Evolutionary conservation across 2,797 vertebrate genomes (phyloP).

Genomic region (Mormyrops boulengeri): DNA sequence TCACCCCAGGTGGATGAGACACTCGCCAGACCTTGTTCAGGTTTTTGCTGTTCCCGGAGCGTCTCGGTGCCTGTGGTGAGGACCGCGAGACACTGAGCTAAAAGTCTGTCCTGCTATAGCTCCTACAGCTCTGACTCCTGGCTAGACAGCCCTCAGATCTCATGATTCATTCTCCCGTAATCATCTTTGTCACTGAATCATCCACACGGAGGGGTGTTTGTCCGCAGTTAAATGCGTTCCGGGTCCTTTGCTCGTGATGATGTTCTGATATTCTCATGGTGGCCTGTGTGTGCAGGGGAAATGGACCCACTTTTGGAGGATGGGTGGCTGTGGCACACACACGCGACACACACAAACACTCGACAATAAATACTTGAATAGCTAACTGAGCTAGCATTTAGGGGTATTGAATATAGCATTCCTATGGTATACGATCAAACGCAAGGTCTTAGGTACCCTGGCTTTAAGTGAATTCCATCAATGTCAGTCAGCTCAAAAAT

Average conservation of each 20-base stretch:
- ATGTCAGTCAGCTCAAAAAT: neutral
- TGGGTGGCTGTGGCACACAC: neutral
- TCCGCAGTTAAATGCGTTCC: neutral
- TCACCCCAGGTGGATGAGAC: neutral
- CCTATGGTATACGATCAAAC: neutral
- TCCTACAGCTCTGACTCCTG: neutral
- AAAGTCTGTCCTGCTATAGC: neutral
- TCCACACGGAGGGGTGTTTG: neutral
- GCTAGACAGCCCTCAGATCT: neutral
- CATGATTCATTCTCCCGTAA: neutral
- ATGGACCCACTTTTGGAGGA: slow-evolving; percentile 16
- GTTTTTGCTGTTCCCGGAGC: neutral
- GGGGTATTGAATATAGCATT: neutral
- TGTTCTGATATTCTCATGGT: slow-evolving; percentile 8
- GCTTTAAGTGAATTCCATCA: neutral
- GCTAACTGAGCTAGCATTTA: neutral
- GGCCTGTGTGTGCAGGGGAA: slow-evolving; percentile 15
- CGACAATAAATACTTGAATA: neutral
- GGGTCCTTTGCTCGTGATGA: slow-evolving; percentile 13
- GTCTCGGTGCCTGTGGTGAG: neutral
- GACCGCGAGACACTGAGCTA: neutral
- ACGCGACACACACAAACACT: neutral
- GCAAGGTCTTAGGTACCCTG: neutral
- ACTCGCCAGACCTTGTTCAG: neutral
- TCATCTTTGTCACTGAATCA: neutral